Percentiles rank a stretch among this genome's conserved stretches.
Conservation (phyloP, 1,140 invertebrate genomes). For the Hycleus cichorii region DNA sequence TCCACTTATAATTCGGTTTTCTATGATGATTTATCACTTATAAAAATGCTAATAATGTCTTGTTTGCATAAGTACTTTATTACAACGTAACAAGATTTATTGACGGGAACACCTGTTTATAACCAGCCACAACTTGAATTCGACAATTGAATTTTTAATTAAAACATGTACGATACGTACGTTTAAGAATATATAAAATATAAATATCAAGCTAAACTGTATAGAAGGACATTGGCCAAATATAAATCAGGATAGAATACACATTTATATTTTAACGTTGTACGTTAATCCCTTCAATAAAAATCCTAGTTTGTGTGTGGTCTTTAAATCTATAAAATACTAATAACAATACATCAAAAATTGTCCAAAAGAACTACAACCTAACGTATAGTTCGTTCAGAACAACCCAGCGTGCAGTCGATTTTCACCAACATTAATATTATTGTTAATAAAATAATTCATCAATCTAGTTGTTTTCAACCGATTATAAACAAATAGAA, state of each 20-base stretch:
- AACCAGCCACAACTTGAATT: constrained; percentile 8
- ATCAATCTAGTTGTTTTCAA: too few relatives aligned
- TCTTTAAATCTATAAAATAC: constrained; percentile 2
- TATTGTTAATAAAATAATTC: too few relatives aligned
- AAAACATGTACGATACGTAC: constrained; percentile 4
- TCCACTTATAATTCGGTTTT: too few relatives aligned
- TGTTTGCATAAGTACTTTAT: constrained; percentile 11
- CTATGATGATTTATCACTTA: neutral
- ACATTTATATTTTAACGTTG: too few relatives aligned
- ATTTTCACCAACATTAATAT: too few relatives aligned
- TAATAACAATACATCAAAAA: constrained; percentile 18
- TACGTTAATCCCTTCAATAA: constrained; percentile 8
- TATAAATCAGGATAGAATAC: constrained; percentile 11
- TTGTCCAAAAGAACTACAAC: neutral
- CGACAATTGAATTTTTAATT: constrained; percentile 15
- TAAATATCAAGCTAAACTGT: constrained; percentile 7
- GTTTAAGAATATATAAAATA: constrained; percentile 3
- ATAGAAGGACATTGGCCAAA: constrained; percentile 1
- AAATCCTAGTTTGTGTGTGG: constrained; percentile 16
- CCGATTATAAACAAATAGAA: too few relatives aligned
- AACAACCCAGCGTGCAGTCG: too few relatives aligned
- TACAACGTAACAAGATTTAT: constrained; percentile 4
- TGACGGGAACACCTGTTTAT: constrained; percentile 6
- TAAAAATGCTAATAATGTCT: constrained; percentile 14
- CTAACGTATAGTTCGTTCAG: neutral